phyloP scores from a whole-genome alignment of 2,113 vertebrate species.

The Isichthys henryi region DNA sequence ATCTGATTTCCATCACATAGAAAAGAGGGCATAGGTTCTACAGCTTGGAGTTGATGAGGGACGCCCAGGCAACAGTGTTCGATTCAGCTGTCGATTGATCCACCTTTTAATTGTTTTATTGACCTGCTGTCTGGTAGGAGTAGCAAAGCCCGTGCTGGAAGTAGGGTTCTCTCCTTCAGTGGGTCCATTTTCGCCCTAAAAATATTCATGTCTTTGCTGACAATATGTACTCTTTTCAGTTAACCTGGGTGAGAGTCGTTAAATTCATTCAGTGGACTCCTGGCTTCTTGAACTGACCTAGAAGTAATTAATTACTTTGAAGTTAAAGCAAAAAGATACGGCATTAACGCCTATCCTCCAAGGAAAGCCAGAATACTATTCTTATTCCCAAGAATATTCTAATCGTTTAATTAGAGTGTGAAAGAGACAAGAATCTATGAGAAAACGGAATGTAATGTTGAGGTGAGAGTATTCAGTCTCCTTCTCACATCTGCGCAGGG shows the following conservation, averaged over 20 bases:
- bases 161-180: background rate
- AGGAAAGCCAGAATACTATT: background rate
- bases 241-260: background rate
- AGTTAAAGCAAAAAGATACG: slow-evolving; percentile 15
- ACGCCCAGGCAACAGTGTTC: background rate
- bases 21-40: background rate
- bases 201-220: background rate
- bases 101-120: slow-evolving; percentile 1
- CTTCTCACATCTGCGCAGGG: background rate
- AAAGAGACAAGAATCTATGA: slow-evolving; percentile 8
- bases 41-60: background rate
- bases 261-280: background rate
- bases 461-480: background rate
- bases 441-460: background rate
- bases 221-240: background rate
- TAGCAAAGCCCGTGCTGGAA: background rate
- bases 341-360: background rate
- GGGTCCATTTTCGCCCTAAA: background rate
- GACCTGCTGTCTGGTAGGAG: background rate
- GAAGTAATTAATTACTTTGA: slow-evolving; percentile 23
- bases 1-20: background rate
- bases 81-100: background rate
- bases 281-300: background rate
- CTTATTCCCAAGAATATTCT: background rate
- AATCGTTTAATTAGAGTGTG: slow-evolving; percentile 14